Conservation (phyloP, 1,140 invertebrate species). For the Bradynema listronoti region DNA sequence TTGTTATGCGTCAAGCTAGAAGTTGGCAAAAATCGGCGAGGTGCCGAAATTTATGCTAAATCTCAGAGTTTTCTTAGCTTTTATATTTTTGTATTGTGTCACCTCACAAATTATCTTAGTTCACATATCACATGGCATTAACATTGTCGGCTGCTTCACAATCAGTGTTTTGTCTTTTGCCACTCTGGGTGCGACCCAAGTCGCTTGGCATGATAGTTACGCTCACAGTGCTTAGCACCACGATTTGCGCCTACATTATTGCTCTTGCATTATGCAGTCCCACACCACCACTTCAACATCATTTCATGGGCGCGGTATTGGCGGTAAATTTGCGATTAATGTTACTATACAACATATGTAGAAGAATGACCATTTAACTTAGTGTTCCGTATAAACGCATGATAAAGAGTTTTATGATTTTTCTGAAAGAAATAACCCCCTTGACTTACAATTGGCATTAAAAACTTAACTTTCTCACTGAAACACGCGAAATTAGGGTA, state of each 20-base stretch:
- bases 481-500: too few relatives aligned
- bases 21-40: too few relatives aligned
- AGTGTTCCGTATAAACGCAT: too few relatives aligned
- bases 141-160: background rate
- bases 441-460: too few relatives aligned
- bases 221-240: background rate
- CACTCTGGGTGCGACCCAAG: slow-evolving; percentile 1
- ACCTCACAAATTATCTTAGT: background rate
- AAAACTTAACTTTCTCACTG: too few relatives aligned
- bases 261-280: slow-evolving; percentile 7
- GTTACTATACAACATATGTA: background rate
- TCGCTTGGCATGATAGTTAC: background rate
- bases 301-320: background rate
- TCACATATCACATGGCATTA: slow-evolving; percentile 13
- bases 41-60: too few relatives aligned
- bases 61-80: too few relatives aligned
- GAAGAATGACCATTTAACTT: too few relatives aligned
- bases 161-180: slow-evolving; percentile 7
- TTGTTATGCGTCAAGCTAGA: too few relatives aligned
- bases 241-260: slow-evolving; percentile 4
- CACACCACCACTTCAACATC: background rate
- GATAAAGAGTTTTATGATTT: too few relatives aligned
- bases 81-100: too few relatives aligned
- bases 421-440: too few relatives aligned
- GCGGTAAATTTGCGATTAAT: background rate